Evolutionary conservation across 2,888 invertebrate genomes (phyloP).

Genomic region (Hofmannophila pseudospretella): DNA sequence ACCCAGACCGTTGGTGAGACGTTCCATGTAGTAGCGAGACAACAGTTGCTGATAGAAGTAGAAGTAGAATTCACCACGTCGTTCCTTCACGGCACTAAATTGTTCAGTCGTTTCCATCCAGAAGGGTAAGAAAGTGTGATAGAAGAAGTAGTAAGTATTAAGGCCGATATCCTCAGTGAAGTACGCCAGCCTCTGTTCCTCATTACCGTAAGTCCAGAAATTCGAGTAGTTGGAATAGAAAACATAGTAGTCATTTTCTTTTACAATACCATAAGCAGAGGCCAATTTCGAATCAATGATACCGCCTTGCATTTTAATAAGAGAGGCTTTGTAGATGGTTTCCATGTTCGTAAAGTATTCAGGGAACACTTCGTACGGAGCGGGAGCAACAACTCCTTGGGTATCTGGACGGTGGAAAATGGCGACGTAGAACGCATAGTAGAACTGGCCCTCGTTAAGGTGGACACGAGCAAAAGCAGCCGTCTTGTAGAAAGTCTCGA

Average conservation of each 20-base stretch:
- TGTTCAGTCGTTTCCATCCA: conserved; percentile 76
- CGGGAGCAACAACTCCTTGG: conserved; percentile 77
- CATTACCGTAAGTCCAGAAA: conserved; percentile 63
- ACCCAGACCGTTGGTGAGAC: conserved; percentile 81
- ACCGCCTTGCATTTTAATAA: conserved; percentile 57
- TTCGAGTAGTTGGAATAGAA: conserved; percentile 79
- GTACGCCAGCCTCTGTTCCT: conserved; percentile 80
- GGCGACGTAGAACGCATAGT: conserved; percentile 79
- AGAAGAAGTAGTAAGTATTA: conserved; percentile 82
- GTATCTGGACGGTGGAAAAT: conserved; percentile 78
- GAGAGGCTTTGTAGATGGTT: conserved; percentile 66
- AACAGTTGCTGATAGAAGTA: conserved; percentile 82
- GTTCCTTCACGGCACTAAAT: conserved; percentile 32
- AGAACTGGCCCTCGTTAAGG: conserved; percentile 80
- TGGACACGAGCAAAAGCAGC: conserved; percentile 76
- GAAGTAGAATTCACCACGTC: conserved; percentile 81
- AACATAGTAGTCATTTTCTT: conserved; percentile 55
- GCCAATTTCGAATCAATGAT: conserved; percentile 39
- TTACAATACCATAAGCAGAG: conserved; percentile 50
- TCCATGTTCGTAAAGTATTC: conserved; percentile 77
- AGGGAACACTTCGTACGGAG: conserved; percentile 82
- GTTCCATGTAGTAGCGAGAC: conserved; percentile 83
- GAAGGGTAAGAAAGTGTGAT: conserved; percentile 80
- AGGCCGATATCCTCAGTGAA: conserved; percentile 84
- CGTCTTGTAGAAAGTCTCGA: conserved; percentile 77